Percentiles rank a stretch among this genome's conserved stretches.
Evolutionary conservation across 2,113 vertebrate genomes (phyloP).

Genomic region (Eolophus roseicapilla): DNA sequence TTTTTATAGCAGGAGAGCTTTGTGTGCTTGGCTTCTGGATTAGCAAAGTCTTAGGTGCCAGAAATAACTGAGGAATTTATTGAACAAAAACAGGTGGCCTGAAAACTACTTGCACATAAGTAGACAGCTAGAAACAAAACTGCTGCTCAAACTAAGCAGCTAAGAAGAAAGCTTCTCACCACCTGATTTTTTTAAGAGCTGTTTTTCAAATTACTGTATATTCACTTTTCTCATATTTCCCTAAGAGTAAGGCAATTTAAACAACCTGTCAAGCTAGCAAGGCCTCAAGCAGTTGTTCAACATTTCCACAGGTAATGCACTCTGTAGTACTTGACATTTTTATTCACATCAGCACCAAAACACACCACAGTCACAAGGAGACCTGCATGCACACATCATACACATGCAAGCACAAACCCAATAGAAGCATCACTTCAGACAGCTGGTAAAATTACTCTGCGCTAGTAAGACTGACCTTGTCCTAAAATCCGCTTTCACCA

Average conservation of each 20-base stretch:
- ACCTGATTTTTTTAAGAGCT: background rate
- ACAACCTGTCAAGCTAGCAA: background rate
- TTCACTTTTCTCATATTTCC: background rate
- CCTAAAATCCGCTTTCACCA: slow-evolving; percentile 77
- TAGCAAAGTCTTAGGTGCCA: background rate
- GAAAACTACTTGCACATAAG: background rate
- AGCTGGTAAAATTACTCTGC: slow-evolving; percentile 63
- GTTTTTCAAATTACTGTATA: background rate
- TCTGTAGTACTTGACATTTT: background rate
- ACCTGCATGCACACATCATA: slow-evolving; percentile 50
- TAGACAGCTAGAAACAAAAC: background rate
- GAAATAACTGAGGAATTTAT: background rate
- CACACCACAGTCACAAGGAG: slow-evolving; percentile 3
- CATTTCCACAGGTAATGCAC: background rate
- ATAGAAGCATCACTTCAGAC: slow-evolving; percentile 65
- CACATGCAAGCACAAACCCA: slow-evolving; percentile 68
- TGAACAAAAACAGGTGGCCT: background rate
- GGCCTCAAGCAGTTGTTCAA: background rate
- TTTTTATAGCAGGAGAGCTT: background rate
- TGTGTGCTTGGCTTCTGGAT: background rate
- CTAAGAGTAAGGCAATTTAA: background rate
- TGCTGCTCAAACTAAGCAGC: background rate
- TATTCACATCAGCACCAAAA: background rate
- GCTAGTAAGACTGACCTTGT: slow-evolving; percentile 69
- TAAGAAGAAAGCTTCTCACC: background rate